phyloP scores from a whole-genome alignment of 2,888 invertebrate genomes.

The Homarus gammarus region DNA sequence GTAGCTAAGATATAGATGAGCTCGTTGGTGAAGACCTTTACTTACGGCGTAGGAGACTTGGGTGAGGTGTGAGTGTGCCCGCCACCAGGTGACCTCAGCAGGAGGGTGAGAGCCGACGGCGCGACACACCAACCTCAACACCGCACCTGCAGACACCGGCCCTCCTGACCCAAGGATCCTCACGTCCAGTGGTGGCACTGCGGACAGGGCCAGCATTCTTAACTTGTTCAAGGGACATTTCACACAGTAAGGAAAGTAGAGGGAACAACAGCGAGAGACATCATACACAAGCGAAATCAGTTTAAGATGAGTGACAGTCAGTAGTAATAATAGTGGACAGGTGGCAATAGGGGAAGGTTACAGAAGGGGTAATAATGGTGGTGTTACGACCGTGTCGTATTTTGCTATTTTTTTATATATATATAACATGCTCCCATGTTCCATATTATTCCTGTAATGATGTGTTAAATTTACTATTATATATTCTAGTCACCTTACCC shows the following conservation, averaged over 20 bases:
- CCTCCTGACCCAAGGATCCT: constrained; percentile 75
- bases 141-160: constrained; percentile 76
- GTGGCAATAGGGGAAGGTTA: too few species aligned
- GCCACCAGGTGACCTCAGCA: constrained; percentile 77
- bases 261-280: background rate
- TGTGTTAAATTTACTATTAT: too few species aligned
- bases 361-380: too few species aligned
- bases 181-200: constrained; percentile 77
- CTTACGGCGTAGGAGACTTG: constrained; percentile 58
- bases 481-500: too few species aligned
- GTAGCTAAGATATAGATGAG: too few species aligned
- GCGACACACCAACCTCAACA: constrained; percentile 76
- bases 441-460: too few species aligned
- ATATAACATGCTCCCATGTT: too few species aligned
- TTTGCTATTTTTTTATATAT: too few species aligned
- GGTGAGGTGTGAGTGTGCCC: constrained; percentile 76
- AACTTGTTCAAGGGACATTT: background rate
- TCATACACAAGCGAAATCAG: background rate
- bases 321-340: too few species aligned
- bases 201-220: background rate
- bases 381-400: too few species aligned
- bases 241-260: background rate
- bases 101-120: constrained; percentile 77
- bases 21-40: too few species aligned
- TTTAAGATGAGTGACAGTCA: too few species aligned